Percentiles rank a stretch among this genome's conserved stretches.
Conservation (phyloP, 1,140 invertebrate species). For the Homarus americanus region DNA sequence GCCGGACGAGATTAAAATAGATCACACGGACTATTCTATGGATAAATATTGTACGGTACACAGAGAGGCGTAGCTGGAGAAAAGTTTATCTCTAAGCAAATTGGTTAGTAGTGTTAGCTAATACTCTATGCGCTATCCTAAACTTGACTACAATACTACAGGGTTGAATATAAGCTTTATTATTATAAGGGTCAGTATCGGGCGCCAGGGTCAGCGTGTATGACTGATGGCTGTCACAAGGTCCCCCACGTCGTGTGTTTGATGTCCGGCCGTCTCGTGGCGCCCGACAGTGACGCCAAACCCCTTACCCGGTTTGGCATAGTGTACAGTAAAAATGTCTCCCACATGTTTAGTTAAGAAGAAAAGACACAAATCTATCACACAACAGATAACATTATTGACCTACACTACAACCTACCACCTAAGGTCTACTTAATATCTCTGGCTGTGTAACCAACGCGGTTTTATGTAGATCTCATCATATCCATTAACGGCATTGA, state of each 20-base stretch:
- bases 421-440: constrained; percentile 11
- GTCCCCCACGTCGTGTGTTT: constrained; percentile 14
- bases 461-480: no score
- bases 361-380: constrained; percentile 25
- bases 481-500: no score
- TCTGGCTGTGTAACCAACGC: no score
- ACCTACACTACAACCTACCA: not conserved
- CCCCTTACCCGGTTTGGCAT: constrained; percentile 4
- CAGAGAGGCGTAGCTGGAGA: not conserved
- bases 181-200: not conserved
- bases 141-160: not conserved
- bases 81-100: not conserved
- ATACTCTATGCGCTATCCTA: not conserved
- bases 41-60: not conserved
- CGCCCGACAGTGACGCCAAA: constrained; percentile 10
- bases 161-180: not conserved
- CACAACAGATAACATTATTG: not conserved
- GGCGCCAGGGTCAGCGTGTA: constrained; percentile 12
- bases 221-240: constrained; percentile 21
- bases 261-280: constrained; percentile 14
- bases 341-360: constrained; percentile 24
- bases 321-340: constrained; percentile 30
- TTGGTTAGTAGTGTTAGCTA: not conserved
- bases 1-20: not conserved
- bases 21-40: not conserved